A percentile compares a stretch with the other conserved stretches of the same genome.
phyloP scores from a whole-genome alignment of 2,113 vertebrate genomes.

The Lamprologus ornatipinnis region DNA sequence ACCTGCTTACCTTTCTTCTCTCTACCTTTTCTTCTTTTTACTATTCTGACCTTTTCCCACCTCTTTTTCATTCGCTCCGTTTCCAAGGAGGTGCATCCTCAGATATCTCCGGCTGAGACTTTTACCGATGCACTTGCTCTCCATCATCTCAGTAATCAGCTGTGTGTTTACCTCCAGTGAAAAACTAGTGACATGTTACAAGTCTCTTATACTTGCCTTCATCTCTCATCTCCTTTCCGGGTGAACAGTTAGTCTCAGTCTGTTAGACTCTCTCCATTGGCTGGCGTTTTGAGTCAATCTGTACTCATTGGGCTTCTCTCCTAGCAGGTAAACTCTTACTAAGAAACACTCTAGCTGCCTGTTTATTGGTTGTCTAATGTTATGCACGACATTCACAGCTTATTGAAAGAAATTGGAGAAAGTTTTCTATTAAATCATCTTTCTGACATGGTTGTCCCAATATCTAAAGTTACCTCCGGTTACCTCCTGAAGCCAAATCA shows the following conservation, averaged over 20 bases:
- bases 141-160: background rate
- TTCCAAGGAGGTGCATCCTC: background rate
- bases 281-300: background rate
- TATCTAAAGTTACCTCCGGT: fast-evolving
- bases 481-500: background rate
- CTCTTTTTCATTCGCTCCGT: background rate
- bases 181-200: background rate
- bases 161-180: background rate
- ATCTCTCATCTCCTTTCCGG: background rate
- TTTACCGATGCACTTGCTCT: background rate
- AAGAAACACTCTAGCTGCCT: background rate
- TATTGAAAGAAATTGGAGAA: background rate
- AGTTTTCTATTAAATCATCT: background rate
- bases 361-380: background rate
- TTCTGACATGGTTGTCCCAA: background rate
- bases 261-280: background rate
- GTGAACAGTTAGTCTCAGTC: background rate
- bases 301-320: background rate
- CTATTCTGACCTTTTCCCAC: background rate
- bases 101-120: background rate
- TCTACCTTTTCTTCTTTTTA: background rate
- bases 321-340: background rate
- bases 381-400: background rate
- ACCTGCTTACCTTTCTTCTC: background rate
- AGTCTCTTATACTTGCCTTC: background rate